Evolutionary conservation across 1,140 invertebrate genomes (phyloP).

Genomic region (Periplaneta americana): DNA sequence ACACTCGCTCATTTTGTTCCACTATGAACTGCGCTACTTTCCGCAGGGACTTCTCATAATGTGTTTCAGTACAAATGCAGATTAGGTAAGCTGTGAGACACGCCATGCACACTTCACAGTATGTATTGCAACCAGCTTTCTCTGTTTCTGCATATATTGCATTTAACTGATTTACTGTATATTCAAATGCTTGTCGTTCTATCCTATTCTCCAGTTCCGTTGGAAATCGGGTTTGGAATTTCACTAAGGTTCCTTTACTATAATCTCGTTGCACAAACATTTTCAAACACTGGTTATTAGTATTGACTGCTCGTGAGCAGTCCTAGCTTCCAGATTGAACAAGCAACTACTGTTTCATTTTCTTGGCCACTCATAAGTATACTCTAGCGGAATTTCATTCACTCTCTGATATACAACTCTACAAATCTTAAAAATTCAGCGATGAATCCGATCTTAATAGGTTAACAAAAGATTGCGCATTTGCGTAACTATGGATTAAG

Average conservation of each 20-base stretch:
- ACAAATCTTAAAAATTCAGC: no score
- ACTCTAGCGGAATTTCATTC: no score
- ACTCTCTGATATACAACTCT: no score
- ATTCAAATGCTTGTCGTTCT: slow-evolving; percentile 83
- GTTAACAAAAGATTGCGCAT: no score
- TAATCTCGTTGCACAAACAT: slow-evolving; percentile 97
- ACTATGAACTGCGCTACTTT: no score
- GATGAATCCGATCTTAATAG: no score
- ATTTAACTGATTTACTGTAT: slow-evolving; percentile 89
- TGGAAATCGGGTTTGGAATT: slow-evolving; percentile 93
- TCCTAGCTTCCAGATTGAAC: slow-evolving; percentile 21
- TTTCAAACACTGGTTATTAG: slow-evolving; percentile 56
- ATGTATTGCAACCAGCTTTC: slow-evolving; percentile 84
- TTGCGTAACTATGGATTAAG: no score
- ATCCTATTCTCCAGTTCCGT: slow-evolving; percentile 88
- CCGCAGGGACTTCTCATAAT: slow-evolving; percentile 96
- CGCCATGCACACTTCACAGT: slow-evolving; percentile 93
- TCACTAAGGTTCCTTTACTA: slow-evolving; percentile 91
- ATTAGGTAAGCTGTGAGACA: slow-evolving; percentile 95
- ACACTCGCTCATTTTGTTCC: no score
- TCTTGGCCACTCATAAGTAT: no score
- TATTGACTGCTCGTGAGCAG: neutral
- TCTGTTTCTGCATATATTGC: slow-evolving; percentile 93
- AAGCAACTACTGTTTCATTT: no score
- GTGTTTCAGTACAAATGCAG: slow-evolving; percentile 91